Conservation (phyloP, 2,113 vertebrate genomes). For the Pangasianodon hypophthalmus region DNA sequence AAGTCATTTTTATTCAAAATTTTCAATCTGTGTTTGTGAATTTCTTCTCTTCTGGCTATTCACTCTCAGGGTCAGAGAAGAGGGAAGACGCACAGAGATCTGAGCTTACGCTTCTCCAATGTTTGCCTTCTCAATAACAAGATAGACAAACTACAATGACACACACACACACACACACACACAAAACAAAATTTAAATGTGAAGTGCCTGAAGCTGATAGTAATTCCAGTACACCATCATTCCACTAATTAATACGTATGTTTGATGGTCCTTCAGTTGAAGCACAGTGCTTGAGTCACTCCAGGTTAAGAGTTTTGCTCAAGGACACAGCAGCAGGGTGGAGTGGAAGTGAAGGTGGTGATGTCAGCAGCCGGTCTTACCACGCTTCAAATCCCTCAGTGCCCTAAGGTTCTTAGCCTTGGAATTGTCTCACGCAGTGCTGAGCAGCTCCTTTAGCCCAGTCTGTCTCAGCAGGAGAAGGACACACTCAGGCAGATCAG, state of each 20-base stretch:
- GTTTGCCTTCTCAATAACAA: not conserved
- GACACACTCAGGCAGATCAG: constrained; percentile 31
- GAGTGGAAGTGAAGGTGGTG: constrained; percentile 6
- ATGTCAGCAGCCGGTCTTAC: constrained; percentile 23
- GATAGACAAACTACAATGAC: not conserved
- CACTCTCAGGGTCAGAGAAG: not conserved
- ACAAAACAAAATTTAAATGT: not conserved
- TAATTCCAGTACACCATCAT: not conserved
- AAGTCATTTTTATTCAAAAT: not conserved
- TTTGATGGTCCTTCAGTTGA: not conserved
- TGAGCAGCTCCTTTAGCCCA: constrained; percentile 20
- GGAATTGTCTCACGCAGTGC: constrained; percentile 30
- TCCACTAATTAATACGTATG: not conserved
- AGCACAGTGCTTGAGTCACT: not conserved
- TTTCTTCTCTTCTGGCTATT: not conserved
- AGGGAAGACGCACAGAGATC: not conserved
- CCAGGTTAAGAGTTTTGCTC: constrained; percentile 12
- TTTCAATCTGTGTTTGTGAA: not conserved
- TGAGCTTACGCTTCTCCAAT: not conserved
- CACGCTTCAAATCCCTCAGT: constrained; percentile 33
- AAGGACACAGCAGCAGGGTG: constrained; percentile 31
- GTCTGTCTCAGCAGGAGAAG: constrained; percentile 32
- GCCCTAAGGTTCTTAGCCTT: constrained; percentile 36
- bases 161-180: not conserved
- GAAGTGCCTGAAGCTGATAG: not conserved